phyloP scores from a whole-genome alignment of 2,888 invertebrate species.

The Norana najaformis region DNA sequence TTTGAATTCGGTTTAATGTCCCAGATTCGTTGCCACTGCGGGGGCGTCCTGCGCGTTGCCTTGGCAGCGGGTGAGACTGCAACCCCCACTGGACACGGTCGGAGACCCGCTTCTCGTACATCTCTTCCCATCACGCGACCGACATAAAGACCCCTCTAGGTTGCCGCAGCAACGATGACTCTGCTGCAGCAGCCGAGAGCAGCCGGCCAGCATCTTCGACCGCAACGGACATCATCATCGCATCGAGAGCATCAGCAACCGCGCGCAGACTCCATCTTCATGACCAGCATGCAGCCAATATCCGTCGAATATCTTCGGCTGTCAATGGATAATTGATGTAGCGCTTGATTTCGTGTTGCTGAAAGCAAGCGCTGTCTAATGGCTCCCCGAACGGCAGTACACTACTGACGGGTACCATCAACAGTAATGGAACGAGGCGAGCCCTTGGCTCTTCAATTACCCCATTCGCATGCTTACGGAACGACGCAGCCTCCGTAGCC shows the following conservation, averaged over 20 bases:
- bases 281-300: conserved; percentile 22
- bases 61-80: conserved; percentile 13
- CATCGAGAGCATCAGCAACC: too few relatives aligned
- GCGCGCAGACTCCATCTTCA: not conserved
- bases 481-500: not conserved
- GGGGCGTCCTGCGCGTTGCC: not conserved
- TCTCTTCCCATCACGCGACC: not conserved
- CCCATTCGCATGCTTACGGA: conserved; percentile 22
- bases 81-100: not conserved
- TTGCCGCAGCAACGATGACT: not conserved
- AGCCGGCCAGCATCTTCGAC: not conserved
- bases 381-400: conserved; percentile 32
- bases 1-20: conserved; percentile 6
- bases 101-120: conserved; percentile 1
- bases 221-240: not conserved
- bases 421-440: conserved; percentile 17
- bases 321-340: conserved; percentile 39
- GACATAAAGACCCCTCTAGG: not conserved
- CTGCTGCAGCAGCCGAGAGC: not conserved
- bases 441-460: conserved; percentile 20
- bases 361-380: conserved; percentile 36
- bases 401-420: not conserved
- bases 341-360: conserved; percentile 38
- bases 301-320: conserved; percentile 19
- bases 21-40: not conserved